phyloP scores from a whole-genome alignment of 2,797 vertebrate species.

The Sternotherus odoratus region DNA sequence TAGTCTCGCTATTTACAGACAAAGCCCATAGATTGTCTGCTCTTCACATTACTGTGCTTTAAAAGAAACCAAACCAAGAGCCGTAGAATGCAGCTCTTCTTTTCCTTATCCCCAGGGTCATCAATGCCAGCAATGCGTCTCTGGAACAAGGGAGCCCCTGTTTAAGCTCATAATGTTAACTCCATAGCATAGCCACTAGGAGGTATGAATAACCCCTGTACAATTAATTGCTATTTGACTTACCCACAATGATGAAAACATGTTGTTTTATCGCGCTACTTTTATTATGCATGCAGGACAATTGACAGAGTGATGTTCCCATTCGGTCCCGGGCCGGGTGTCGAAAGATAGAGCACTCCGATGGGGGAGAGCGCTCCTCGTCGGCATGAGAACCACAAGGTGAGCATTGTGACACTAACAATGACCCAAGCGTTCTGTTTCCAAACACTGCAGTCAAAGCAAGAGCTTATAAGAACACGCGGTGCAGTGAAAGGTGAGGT shows the following conservation, averaged over 20 bases:
- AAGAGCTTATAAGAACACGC: not conserved
- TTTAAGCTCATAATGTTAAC: not conserved
- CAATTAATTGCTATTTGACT: not conserved
- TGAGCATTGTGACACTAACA: not conserved
- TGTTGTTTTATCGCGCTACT: not conserved
- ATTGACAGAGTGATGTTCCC: fast-evolving
- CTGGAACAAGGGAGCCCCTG: constrained; percentile 6
- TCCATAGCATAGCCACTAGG: fast-evolving
- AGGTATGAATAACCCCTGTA: not conserved
- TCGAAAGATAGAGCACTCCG: not conserved
- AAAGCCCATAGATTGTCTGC: not conserved
- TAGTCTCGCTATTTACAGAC: not conserved
- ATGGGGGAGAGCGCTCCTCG: not conserved
- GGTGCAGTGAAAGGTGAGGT: not conserved
- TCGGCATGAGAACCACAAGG: not conserved
- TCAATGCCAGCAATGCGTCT: fast-evolving
- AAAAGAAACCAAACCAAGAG: not conserved
- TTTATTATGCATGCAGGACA: not conserved
- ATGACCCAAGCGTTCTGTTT: not conserved
- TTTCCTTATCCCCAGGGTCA: not conserved
- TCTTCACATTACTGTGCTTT: not conserved
- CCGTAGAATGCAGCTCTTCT: not conserved
- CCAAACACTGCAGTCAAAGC: not conserved
- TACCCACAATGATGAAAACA: not conserved
- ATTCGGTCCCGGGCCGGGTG: fast-evolving